These are phyloP conservation scores for Stigmatopora nigra DNA, from an alignment of 2,113 vertebrate species.

Conservation along the genomic window DNA sequence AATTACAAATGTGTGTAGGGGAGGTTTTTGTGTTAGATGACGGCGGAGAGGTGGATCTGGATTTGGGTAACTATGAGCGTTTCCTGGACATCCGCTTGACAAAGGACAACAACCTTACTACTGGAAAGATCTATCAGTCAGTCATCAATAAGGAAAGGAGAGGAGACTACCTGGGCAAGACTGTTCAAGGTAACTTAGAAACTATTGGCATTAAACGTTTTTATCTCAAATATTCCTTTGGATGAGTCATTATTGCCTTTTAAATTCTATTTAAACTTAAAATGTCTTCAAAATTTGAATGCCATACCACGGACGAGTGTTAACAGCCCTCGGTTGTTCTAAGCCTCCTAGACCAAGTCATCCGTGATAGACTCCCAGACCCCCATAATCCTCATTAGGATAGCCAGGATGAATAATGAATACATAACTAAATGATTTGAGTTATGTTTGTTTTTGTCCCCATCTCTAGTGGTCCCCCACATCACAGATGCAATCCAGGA, in stretches of 20 bases:
- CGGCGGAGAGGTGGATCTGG: constrained; percentile 92
- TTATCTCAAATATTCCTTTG: background rate
- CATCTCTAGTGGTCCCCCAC: constrained; percentile 83
- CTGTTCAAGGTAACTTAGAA: constrained; percentile 81
- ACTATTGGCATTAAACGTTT: background rate
- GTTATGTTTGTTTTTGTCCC: constrained; percentile 17
- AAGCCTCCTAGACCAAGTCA: too few species aligned
- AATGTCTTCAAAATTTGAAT: too few species aligned
- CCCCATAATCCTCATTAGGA: too few species aligned
- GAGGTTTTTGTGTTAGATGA: constrained; percentile 96
- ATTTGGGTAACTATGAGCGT: constrained; percentile 94
- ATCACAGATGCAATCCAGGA: constrained; percentile 98
- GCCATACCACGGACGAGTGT: too few species aligned
- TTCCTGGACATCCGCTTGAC: constrained; percentile 94
- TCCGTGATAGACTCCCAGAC: too few species aligned
- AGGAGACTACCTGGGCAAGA: constrained; percentile 95
- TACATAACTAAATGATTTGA: too few species aligned
- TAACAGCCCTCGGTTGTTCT: too few species aligned
- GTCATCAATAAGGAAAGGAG: constrained; percentile 96
- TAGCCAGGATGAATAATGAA: too few species aligned
- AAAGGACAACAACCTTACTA: constrained; percentile 94
- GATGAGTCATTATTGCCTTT: background rate
- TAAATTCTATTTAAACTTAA: background rate
- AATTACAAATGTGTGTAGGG: constrained; percentile 61
- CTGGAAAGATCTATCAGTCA: constrained; percentile 94